phyloP scores from a whole-genome alignment of 2,797 vertebrate genomes.

The Argya squamiceps region DNA sequence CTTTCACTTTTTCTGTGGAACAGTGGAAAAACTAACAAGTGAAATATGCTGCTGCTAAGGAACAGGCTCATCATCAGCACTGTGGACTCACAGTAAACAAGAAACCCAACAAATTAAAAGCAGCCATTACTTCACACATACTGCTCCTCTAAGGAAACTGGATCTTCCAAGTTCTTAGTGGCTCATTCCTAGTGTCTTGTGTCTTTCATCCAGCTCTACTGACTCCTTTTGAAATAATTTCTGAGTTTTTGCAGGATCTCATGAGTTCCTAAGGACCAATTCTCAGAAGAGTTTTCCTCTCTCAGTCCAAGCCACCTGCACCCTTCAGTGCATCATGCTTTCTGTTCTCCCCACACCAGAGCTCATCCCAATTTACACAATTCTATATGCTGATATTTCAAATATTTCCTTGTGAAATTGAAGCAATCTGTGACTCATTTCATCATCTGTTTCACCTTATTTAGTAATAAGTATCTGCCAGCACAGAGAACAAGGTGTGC shows the following conservation, averaged over 20 bases:
- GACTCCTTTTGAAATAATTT: background rate
- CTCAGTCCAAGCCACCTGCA: background rate
- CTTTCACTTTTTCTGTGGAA: background rate
- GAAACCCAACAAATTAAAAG: background rate
- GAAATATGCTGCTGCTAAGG: background rate
- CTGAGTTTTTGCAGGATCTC: background rate
- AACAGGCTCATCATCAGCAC: background rate
- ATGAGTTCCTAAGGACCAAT: background rate
- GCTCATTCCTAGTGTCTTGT: background rate
- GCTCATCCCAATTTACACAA: background rate
- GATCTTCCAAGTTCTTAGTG: background rate
- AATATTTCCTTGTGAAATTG: background rate
- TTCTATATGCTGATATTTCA: background rate
- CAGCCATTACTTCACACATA: background rate
- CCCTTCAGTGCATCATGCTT: fast-evolving
- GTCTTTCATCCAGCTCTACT: background rate
- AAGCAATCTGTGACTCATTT: background rate
- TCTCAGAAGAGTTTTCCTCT: background rate
- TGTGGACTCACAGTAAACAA: background rate
- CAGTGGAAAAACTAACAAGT: background rate
- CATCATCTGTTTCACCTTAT: background rate
- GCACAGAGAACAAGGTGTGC: background rate
- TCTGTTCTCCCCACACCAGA: background rate
- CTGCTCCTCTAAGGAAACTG: background rate
- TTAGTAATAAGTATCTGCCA: background rate